Base-by-base conservation (phyloP, 2,888 invertebrate genomes). In the Melangyna quadrimaculata region DNA sequence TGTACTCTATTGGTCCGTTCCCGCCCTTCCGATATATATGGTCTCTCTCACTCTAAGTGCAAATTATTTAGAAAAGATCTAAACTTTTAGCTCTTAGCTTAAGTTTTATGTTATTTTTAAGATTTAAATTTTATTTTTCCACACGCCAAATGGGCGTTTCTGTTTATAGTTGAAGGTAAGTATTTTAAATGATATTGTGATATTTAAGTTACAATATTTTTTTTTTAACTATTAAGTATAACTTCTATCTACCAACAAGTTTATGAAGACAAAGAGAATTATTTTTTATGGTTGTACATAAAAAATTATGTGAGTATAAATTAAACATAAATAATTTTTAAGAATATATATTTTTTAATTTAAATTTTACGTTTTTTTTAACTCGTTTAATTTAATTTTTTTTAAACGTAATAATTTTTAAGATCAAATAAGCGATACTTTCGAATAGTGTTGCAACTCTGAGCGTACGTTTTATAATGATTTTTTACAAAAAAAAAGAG, bases 271-370 rank as follows among this genome's bases (percentile, higher is more conserved):
- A 87, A 87, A 78, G 87, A 88, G 86, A 88, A 88, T 84, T 77
- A 40, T 88, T 84, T 89, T 91, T 90, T 90, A 91, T 90, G 91
- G 90, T 90, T 89, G 87, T 88, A 90, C 90, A 90, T 90, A 90
- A 90, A 89, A 89, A 88, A 89, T 87, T 8, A 55, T 71, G 74
- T 87, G 71, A 75, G 70, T 55, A 67, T 77, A 43, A 37, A 29
- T 80, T 53, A 29, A 71, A 65, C 69, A 59, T n/a, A 37, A 57
- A 27, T 69, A 69, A 32, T 29, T 51, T 40, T 40, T 74, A 67
- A 73, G 35, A 32, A 40, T 32, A 37, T 51, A 35, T 57, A 57
- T 57, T 59, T 55, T 79, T 53, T 74, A n/a, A 73, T 71, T 55
- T 74, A 70, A 63, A 57, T 72, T 72, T 45, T 67, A 65, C 7